Percentiles rank a stretch among this genome's conserved stretches.
These are phyloP conservation scores for Amyelois transitella DNA, from an alignment of 1,140 invertebrate genomes.

Conservation along the genomic window DNA sequence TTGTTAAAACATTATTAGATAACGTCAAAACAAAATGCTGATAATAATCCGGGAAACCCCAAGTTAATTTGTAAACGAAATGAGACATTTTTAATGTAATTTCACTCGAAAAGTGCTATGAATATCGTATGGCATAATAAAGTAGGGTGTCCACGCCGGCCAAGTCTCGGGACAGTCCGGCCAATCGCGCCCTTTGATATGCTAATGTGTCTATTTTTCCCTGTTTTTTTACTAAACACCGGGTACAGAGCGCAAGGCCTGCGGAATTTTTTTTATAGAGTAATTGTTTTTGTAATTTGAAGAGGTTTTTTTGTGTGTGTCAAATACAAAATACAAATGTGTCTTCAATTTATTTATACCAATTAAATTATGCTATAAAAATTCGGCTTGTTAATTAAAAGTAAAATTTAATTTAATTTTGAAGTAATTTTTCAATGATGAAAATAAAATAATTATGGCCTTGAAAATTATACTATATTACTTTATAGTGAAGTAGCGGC, in stretches of 20 bases:
- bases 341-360: no score
- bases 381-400: no score
- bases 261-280: background rate
- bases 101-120: conserved; percentile 18
- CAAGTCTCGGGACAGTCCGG: conserved; percentile 18
- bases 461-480: no score
- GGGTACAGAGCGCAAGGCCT: background rate
- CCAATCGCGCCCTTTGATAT: conserved; percentile 32
- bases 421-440: no score
- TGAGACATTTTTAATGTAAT: conserved; percentile 5
- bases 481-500: no score
- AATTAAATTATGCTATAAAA: no score
- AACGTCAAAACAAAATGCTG: background rate
- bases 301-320: background rate
- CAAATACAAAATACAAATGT: no score
- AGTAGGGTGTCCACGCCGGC: conserved; percentile 19
- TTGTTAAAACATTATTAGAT: background rate
- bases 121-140: conserved; percentile 23
- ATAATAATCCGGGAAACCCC: background rate
- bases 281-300: background rate
- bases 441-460: no score
- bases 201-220: conserved; percentile 20
- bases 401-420: no score
- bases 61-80: conserved; percentile 7
- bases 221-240: conserved; percentile 18